phyloP scores from a whole-genome alignment of 2,797 vertebrate genomes.

The Diplodus sargus region DNA sequence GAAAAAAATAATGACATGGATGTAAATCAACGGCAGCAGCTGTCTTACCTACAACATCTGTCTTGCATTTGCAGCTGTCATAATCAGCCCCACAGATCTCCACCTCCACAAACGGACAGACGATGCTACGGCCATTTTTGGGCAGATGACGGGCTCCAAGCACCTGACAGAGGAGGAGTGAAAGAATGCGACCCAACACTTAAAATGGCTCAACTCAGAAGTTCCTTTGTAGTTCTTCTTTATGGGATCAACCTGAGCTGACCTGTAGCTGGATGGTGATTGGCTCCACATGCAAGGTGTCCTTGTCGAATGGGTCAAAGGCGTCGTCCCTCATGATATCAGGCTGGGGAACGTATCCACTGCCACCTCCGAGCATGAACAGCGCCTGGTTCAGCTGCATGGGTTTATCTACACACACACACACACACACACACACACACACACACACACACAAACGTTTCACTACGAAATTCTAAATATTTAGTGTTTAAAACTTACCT shows the following conservation, averaged over 20 bases:
- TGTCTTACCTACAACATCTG: constrained; percentile 93
- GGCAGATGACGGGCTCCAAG: constrained; percentile 95
- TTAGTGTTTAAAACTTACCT: no score
- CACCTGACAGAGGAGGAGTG: constrained; percentile 80
- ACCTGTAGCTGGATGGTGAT: constrained; percentile 94
- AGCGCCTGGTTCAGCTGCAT: constrained; percentile 99
- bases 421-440: constrained; percentile 21
- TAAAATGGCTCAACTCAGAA: background rate
- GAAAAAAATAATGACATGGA: no score
- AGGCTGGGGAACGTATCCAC: constrained; percentile 94
- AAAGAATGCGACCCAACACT: background rate
- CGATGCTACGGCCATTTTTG: constrained; percentile 96
- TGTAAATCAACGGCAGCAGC: background rate
- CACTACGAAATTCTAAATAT: background rate
- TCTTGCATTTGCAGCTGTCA: constrained; percentile 93
- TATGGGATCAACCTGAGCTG: constrained; percentile 30
- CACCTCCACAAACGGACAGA: constrained; percentile 97
- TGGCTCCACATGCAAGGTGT: constrained; percentile 88
- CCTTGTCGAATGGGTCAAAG: constrained; percentile 96
- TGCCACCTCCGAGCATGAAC: constrained; percentile 92
- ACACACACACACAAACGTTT: background rate
- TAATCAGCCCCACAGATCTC: constrained; percentile 96
- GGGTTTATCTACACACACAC: constrained; percentile 89
- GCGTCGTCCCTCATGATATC: constrained; percentile 91
- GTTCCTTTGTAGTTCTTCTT: no score